phyloP scores from a whole-genome alignment of 1,140 invertebrate genomes.

The Drosophila lacteicornis region DNA sequence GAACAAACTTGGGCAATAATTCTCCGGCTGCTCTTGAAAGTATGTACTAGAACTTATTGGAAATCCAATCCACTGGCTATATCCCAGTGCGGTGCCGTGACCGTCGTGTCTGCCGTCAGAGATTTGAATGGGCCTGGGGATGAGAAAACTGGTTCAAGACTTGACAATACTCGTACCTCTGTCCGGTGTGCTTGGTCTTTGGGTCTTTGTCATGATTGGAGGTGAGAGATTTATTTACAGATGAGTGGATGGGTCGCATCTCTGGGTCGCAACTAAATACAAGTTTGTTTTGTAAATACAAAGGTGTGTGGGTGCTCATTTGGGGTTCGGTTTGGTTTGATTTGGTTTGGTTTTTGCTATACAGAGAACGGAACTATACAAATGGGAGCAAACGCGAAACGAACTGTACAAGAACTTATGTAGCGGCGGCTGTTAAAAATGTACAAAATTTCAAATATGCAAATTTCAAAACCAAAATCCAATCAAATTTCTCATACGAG shows the following conservation, averaged over 20 bases:
- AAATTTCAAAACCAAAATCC: constrained; percentile 76
- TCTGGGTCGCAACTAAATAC: constrained; percentile 57
- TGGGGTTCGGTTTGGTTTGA: constrained; percentile 35
- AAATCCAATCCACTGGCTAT: constrained; percentile 38
- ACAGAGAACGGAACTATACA: constrained; percentile 52
- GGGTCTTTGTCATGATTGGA: constrained; percentile 53
- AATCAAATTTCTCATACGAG: constrained; percentile 58
- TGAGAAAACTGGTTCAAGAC: constrained; percentile 25
- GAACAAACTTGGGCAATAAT: constrained; percentile 41
- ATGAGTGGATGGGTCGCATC: constrained; percentile 62
- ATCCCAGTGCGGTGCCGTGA: constrained; percentile 9
- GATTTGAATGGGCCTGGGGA: constrained; percentile 28
- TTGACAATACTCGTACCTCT: constrained; percentile 22
- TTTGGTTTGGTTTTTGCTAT: constrained; percentile 35
- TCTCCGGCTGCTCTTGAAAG: constrained; percentile 36
- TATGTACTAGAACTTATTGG: constrained; percentile 42
- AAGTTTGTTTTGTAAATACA: constrained; percentile 66
- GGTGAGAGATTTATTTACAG: constrained; percentile 78
- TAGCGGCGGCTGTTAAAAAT: constrained; percentile 56
- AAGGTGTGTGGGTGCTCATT: constrained; percentile 58
- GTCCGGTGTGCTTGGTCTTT: constrained; percentile 24
- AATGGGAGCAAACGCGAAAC: constrained; percentile 55
- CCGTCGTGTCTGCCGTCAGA: constrained; percentile 20
- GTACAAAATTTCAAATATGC: constrained; percentile 70
- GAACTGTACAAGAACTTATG: constrained; percentile 57